Base-by-base conservation (phyloP, 2,888 invertebrate species). In the Germaria angustata region DNA sequence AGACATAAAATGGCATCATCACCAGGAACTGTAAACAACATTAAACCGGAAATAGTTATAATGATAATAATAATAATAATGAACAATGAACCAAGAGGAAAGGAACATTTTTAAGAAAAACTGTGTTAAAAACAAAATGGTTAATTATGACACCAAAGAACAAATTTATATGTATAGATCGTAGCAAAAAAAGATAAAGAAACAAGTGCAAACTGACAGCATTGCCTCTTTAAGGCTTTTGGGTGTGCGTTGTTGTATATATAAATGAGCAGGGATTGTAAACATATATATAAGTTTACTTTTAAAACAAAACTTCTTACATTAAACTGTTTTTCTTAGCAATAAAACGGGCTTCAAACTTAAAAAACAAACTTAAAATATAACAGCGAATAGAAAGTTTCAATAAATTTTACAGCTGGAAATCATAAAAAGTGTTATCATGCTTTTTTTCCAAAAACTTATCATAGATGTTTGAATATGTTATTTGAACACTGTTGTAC, bases 71-170 rank as follows among this genome's bases (percentile, higher is more conserved):
- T n/a, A n/a, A 4, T 8, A 17, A 17, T 53, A 51, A 66, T 4
- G 8, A 39, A 15, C 17, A 51, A 13, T 13, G 51, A 51, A 24
- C 15, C 15, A 32, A 32, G 55, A 32, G 55, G 11, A 32, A 36
- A 11, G 36, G 32, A 11, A 24, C 20, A 41, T 17, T 36, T 8
- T 13, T 46, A 32, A 63, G 24, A 57, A 75, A 66, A 20, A 41
- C 22, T 28, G 49, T 20, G 20, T 9, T 49, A 32, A n/a, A 22
- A 59, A 51, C 39, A 59, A 68, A n/a, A 59, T 59, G 49, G 41
- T 41, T 61, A 68, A 76, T 59, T 59, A 76, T 51, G 55, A 59
- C 15, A 17, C 53, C 41, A 6, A 15, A 36, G n/a, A n/a, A n/a
- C n/a, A n/a, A n/a, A n/a, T n/a, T n/a, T n/a, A n/a, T n/a, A 6